Evolutionary conservation across 2,113 vertebrate genomes (phyloP), one percentile per base, ranked within the genome.

Genomic region (Sialia sialis): DNA sequence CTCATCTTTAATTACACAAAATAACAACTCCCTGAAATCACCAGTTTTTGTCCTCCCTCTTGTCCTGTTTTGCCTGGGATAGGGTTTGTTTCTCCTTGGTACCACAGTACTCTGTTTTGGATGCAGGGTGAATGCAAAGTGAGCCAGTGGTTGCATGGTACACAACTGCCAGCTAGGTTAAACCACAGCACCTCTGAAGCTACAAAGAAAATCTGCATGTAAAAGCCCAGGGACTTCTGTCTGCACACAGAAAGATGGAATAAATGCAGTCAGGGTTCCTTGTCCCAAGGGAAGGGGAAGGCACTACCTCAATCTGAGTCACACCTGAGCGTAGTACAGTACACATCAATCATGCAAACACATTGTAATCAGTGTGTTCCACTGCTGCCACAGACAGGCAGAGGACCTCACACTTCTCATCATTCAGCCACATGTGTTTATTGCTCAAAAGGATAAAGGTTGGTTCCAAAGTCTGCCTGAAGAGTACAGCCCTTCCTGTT

Each of bases 301-400:
- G 44, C 74, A 79, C 39, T 25, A 32, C 52, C 5, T 38, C 51
- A 27, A 67, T 52, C 2, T 36, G 67, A 84, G 30, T 70, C 48
- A n/a, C 41, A 41, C 9, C 17, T 39, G 36, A 60, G 41, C 23
- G 25, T 2, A 51, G 36, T 7, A 66, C 25, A 66, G 32, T 5
- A 36, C 29, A 23, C 11, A 19, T 34, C 20, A 70, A 29, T 7
- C 44, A 34, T 1, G 8, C 26, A 48, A 59, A 41, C 36, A 54
- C 0, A 0, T 5, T 29, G 32, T 15, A 25, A 72, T 3, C 36
- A 29, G 25, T 1, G 4, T 30, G 25, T 3, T 70, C 63, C 44
- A 60, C 67, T 54, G 32, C 56, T 68, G 69, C 64, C 73, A 39
- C 0, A 1, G 30, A 39, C 10, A 64, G 56, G 38, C 17, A 72